Conservation (phyloP, 1,140 invertebrate species). For the Rhopalosiphum padi region DNA sequence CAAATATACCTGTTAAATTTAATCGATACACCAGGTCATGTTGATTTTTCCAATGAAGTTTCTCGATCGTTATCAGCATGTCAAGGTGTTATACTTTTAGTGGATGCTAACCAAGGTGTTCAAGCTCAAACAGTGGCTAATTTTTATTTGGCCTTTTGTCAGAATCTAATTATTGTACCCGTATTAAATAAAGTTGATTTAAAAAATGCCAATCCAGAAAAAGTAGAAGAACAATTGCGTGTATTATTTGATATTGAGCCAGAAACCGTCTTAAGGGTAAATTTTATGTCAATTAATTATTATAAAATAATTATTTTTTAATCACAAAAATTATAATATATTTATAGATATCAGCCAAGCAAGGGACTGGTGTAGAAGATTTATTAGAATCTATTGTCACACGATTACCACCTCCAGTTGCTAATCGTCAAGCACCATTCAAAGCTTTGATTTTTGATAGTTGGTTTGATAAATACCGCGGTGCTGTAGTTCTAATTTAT, state of each 20-base stretch:
- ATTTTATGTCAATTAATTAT: background rate
- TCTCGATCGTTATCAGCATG: conserved; percentile 87
- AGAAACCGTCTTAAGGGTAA: conserved; percentile 72
- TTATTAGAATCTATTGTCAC: conserved; percentile 81
- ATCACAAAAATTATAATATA: background rate
- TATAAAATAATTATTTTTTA: background rate
- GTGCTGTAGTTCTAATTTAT: conserved; percentile 82
- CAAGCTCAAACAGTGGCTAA: conserved; percentile 99
- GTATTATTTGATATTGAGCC: conserved; percentile 85
- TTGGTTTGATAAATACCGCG: conserved; percentile 90
- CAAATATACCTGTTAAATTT: conserved; percentile 89
- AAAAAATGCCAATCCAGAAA: conserved; percentile 85
- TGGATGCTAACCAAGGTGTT: conserved; percentile 93
- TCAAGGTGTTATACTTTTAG: conserved; percentile 92
- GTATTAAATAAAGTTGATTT: conserved; percentile 98
- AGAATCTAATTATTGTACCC: conserved; percentile 85
- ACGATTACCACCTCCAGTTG: conserved; percentile 78
- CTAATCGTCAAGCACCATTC: conserved; percentile 70
- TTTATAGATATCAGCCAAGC: conserved; percentile 84
- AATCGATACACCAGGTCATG: conserved; percentile 98
- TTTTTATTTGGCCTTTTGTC: conserved; percentile 88
- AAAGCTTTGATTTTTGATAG: conserved; percentile 91
- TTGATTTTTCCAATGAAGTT: conserved; percentile 98
- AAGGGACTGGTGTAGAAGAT: conserved; percentile 79
- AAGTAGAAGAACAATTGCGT: conserved; percentile 79